Conservation (phyloP, 2,888 invertebrate genomes). For the Drosophila limbata region DNA sequence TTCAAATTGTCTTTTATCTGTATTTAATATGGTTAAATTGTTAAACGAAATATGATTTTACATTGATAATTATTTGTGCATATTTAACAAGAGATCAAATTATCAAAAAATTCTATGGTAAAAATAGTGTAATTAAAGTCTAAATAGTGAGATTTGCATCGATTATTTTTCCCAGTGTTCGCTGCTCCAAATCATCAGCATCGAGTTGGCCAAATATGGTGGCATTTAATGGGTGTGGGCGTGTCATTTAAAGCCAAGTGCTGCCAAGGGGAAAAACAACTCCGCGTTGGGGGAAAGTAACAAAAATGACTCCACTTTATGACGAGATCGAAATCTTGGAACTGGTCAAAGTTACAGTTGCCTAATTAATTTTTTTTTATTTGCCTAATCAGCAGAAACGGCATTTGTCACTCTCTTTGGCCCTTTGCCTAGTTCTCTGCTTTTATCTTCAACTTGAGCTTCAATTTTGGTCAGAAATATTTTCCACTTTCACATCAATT, state of each 20-base stretch:
- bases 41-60: too few species aligned
- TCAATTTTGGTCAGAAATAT: constrained; percentile 28
- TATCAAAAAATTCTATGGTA: too few species aligned
- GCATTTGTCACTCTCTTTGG: constrained; percentile 45
- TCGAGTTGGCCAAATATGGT: constrained; percentile 47
- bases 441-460: neutral
- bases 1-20: too few species aligned
- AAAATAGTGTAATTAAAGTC: neutral
- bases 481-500: constrained; percentile 69
- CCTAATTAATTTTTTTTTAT: constrained; percentile 46
- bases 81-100: too few species aligned
- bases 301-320: constrained; percentile 24
- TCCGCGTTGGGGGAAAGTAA: neutral
- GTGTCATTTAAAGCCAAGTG: constrained; percentile 63
- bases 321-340: constrained; percentile 34
- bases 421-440: neutral
- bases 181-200: constrained; percentile 6
- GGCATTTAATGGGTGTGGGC: constrained; percentile 60
- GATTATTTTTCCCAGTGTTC: neutral
- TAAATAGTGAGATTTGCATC: neutral
- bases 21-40: too few species aligned
- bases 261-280: constrained; percentile 18
- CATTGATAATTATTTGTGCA: too few species aligned
- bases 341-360: constrained; percentile 11
- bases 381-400: constrained; percentile 30